These are phyloP conservation scores for Halocynthia aurantium DNA, from an alignment of 23 tunicate species.

Conservation along the genomic window DNA sequence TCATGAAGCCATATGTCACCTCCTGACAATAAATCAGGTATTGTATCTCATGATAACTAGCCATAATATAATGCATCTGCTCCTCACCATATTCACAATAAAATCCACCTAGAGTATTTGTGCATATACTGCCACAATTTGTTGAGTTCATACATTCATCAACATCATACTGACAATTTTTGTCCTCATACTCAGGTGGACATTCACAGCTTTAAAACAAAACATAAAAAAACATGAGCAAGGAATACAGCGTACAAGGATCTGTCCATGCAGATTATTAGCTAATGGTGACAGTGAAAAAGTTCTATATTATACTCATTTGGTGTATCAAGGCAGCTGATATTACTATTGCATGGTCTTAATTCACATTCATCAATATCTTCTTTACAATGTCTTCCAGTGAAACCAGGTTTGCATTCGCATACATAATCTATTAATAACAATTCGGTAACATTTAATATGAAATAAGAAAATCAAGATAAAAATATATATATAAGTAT, in stretches of 20 bases:
- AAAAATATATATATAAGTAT: background rate
- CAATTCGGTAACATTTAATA: background rate
- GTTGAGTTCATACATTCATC: slow-evolving; percentile 5
- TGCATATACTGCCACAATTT: background rate
- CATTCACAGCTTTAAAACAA: slow-evolving; percentile 14
- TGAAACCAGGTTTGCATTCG: slow-evolving; percentile 51
- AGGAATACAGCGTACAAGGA: no score
- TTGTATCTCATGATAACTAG: no score
- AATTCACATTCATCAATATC: slow-evolving; percentile 66
- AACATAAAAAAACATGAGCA: no score
- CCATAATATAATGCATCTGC: no score
- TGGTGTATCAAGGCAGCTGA: background rate
- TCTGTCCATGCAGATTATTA: no score
- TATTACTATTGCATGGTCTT: slow-evolving; percentile 58
- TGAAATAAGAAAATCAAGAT: background rate
- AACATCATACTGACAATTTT: background rate
- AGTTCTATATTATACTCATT: no score
- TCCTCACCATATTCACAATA: slow-evolving; percentile 9
- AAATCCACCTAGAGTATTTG: background rate
- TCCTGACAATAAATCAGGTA: no score
- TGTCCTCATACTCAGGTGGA: background rate
- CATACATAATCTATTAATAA: slow-evolving; percentile 28
- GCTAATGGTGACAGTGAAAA: no score
- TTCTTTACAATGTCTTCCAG: slow-evolving; percentile 40
- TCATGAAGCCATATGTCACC: no score